A percentile compares a stretch with the other conserved stretches of the same genome.
Conservation (phyloP, 2,797 vertebrate genomes). For the Cirrhinus molitorella region DNA sequence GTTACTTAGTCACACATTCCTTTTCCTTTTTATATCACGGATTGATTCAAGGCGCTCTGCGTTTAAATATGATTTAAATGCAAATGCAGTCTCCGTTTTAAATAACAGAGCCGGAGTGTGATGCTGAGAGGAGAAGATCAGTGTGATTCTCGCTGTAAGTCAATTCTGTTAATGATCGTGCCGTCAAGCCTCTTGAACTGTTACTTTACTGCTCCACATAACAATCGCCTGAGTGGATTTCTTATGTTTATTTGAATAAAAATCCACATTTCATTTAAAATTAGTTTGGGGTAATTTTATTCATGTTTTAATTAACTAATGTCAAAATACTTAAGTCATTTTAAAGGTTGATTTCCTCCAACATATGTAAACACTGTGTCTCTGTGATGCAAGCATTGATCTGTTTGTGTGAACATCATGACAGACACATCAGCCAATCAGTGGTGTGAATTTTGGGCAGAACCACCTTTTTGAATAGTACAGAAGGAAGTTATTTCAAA, state of each 20-base stretch:
- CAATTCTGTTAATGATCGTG: conserved; percentile 33
- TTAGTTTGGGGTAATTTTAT: background rate
- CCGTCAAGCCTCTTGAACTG: background rate
- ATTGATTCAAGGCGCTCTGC: background rate
- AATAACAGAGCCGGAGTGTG: conserved; percentile 43
- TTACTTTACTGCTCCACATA: background rate
- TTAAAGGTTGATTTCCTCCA: no score
- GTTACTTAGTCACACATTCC: conserved; percentile 17
- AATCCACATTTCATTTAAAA: background rate
- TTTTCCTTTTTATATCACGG: conserved; percentile 25
- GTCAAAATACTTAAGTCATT: background rate
- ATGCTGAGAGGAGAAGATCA: conserved; percentile 33
- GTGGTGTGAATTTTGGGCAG: no score
- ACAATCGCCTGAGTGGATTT: background rate
- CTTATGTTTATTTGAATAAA: background rate
- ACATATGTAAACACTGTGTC: no score
- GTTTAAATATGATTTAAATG: conserved; percentile 50
- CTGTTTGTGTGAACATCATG: no score
- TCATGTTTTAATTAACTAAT: background rate
- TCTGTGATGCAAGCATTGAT: no score
- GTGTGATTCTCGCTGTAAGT: conserved; percentile 19
- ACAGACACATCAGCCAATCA: no score
- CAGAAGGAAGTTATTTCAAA: no score
- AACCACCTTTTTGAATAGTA: no score
- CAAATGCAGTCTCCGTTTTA: conserved; percentile 51